Percentiles rank a stretch among this genome's conserved stretches.
Evolutionary conservation across 2,888 invertebrate species (phyloP).

Genomic region (Drosophila multiciliata): DNA sequence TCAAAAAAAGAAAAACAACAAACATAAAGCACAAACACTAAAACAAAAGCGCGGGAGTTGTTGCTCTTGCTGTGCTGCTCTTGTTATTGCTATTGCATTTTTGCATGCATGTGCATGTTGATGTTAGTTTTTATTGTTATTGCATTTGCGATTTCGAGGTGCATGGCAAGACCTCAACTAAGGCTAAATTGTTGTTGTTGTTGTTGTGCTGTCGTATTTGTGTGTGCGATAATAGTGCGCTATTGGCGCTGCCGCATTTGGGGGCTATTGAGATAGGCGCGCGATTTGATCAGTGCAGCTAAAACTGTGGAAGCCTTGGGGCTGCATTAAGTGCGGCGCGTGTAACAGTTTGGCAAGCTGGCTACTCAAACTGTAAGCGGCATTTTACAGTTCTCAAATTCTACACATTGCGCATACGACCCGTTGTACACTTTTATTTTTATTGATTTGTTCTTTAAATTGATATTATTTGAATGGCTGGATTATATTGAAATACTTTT

Average conservation of each 20-base stretch:
- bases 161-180: conserved; percentile 79
- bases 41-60: conserved; percentile 76
- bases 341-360: conserved; percentile 57
- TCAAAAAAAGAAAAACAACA: conserved; percentile 13
- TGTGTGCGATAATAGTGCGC: conserved; percentile 50
- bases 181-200: conserved; percentile 66
- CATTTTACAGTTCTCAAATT: conserved; percentile 39
- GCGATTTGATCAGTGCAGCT: conserved; percentile 56
- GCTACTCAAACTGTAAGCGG: conserved; percentile 37
- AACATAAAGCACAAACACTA: conserved; percentile 30
- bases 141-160: conserved; percentile 74
- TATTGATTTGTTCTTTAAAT: background rate
- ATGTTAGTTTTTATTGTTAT: conserved; percentile 57
- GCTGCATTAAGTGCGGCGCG: conserved; percentile 67
- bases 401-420: conserved; percentile 7
- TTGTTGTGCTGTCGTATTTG: conserved; percentile 29
- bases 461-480: background rate
- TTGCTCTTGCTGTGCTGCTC: conserved; percentile 47
- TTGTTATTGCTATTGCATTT: conserved; percentile 54
- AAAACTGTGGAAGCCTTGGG: conserved; percentile 69
- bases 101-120: conserved; percentile 65
- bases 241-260: conserved; percentile 69
- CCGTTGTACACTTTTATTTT: background rate
- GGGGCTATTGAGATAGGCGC: conserved; percentile 79
- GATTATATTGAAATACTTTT: background rate